Percentiles rank a stretch among this genome's conserved stretches.
Evolutionary conservation across 1,140 invertebrate species (phyloP).

Genomic region (Battus philenor): DNA sequence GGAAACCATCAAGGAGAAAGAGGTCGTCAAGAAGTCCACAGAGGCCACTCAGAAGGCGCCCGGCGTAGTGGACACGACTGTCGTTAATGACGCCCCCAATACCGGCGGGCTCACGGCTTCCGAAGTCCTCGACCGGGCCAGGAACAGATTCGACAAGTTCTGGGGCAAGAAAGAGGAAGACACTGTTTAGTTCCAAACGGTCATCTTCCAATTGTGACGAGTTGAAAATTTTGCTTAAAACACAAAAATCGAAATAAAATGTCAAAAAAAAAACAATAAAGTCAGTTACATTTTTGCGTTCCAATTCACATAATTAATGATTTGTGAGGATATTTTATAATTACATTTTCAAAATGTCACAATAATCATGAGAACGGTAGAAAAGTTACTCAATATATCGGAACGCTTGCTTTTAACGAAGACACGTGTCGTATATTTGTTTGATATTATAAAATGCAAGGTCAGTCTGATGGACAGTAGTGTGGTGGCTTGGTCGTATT

Average conservation of each 20-base stretch:
- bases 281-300: background rate
- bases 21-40: slow-evolving; percentile 60
- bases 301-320: background rate
- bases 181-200: slow-evolving; percentile 53
- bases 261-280: slow-evolving; percentile 1
- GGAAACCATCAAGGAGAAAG: slow-evolving; percentile 52
- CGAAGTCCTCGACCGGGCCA: slow-evolving; percentile 88
- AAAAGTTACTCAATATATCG: too few species aligned
- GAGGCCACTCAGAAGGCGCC: slow-evolving; percentile 70
- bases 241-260: background rate
- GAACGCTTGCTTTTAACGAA: slow-evolving; percentile 47
- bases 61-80: slow-evolving; percentile 67
- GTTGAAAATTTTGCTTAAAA: slow-evolving; percentile 18
- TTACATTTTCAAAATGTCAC: slow-evolving; percentile 25
- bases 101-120: slow-evolving; percentile 76
- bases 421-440: slow-evolving; percentile 43
- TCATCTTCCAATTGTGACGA: slow-evolving; percentile 37
- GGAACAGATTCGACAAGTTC: slow-evolving; percentile 90
- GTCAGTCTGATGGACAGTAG: slow-evolving; percentile 50
- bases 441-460: slow-evolving; percentile 43
- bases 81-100: slow-evolving; percentile 54
- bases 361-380: slow-evolving; percentile 34
- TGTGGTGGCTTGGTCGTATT: slow-evolving; percentile 68
- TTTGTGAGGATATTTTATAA: background rate
- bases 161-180: slow-evolving; percentile 82